Base-by-base conservation (phyloP, 2,888 invertebrate genomes). In the Malthinus flaveolus region DNA sequence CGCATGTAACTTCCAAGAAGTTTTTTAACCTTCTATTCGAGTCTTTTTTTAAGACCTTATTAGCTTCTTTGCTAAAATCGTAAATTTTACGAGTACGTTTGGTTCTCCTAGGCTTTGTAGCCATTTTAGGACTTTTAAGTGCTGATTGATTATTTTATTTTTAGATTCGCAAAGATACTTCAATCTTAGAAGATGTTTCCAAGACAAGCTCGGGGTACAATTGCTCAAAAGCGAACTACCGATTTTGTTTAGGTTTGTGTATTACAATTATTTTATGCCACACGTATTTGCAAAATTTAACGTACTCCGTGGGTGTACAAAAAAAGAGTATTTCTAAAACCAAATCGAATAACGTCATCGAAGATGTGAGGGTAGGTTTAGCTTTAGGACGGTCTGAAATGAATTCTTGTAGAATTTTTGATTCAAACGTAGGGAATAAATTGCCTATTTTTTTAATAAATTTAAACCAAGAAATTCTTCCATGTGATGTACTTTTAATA, bases 241-340 rank as follows among this genome's bases (percentile, higher is more conserved):
- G 72, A 71, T 69, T 75, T 63, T 79, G 78, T 74, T 73, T 79
- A 79, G 79, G 79, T 79, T 78, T 78, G 79, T 78, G 71, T 64
- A 66, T 77, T 73, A 69, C 72, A 71, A 69, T 72, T 68, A 70
- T 77, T 70, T 70, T 74, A 56, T 56, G 45, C 32, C 56, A 56
- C 33, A 48, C 51, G 10, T 50, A 59, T 32, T 35, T 50, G 15
- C 44, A 53, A 48, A 49, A 53, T 34, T 12, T 53, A 9, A 23
- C 42, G 12, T 32, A 36, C 13, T 23, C 50, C 15, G 8, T 55
- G n/a, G 39, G 37, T 7, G 8, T 53, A 32, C 7, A 45, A 32
- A 32, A 35, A 45, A 42, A 32, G 11, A 23, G 37, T 8, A 13
- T 53, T 9, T 35, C 45, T 7, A 39, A 49, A 45, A 49, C 10